phyloP scores from a whole-genome alignment of 2,113 vertebrate genomes.

The Nesoenas mayeri region DNA sequence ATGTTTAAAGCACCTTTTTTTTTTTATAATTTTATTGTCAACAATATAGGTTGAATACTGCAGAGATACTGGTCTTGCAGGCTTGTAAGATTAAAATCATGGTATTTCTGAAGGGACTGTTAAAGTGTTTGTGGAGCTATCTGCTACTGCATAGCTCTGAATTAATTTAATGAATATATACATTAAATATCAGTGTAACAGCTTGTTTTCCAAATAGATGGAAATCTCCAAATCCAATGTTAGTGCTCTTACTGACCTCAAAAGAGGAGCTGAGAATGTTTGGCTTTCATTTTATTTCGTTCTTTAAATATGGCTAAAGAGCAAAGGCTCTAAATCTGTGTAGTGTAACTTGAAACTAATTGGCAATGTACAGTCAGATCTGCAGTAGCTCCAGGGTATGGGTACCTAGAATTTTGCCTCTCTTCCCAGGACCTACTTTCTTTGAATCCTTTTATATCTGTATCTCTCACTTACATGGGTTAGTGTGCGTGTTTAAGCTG shows the following conservation, averaged over 20 bases:
- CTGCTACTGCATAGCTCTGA: constrained; percentile 2
- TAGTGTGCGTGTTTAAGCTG: background rate
- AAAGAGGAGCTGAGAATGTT: background rate
- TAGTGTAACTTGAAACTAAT: constrained; percentile 33
- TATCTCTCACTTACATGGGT: background rate
- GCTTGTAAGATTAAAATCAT: background rate
- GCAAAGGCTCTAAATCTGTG: background rate
- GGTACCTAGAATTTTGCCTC: constrained; percentile 6
- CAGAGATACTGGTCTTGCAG: background rate
- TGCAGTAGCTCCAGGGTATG: background rate
- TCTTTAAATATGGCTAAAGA: constrained; percentile 14
- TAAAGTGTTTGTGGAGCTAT: background rate
- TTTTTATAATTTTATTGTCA: constrained; percentile 30
- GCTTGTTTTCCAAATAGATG: background rate
- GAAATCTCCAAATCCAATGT: background rate
- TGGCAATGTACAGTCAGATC: background rate
- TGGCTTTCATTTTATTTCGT: background rate
- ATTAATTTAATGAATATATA: background rate
- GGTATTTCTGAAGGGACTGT: constrained; percentile 24
- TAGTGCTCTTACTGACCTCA: background rate
- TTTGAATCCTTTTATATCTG: background rate
- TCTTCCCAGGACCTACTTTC: constrained; percentile 3
- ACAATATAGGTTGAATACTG: background rate
- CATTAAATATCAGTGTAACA: background rate
- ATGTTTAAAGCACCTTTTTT: constrained; percentile 15